Conservation (phyloP, 1,140 invertebrate genomes). For the Macrosteles quadrilineatus region DNA sequence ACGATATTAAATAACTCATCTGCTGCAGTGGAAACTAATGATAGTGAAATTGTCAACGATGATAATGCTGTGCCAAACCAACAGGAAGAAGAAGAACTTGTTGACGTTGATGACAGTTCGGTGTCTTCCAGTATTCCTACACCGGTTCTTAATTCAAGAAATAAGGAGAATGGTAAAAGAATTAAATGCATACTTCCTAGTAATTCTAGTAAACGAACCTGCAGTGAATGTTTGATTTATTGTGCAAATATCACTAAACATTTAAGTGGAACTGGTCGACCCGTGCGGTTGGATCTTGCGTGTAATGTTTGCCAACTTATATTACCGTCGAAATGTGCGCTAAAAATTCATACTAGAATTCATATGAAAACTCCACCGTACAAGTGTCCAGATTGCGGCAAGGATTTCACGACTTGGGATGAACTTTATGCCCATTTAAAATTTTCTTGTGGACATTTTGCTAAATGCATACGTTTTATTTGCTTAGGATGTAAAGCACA, state of each 20-base stretch:
- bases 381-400: constrained; percentile 35
- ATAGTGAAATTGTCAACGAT: background rate
- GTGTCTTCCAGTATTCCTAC: too few species aligned
- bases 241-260: constrained; percentile 5
- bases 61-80: background rate
- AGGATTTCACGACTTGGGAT: constrained; percentile 22
- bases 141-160: too few species aligned
- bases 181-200: too few species aligned
- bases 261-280: background rate
- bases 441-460: constrained; percentile 30
- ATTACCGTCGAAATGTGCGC: constrained; percentile 31
- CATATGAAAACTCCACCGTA: constrained; percentile 30
- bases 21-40: too few species aligned
- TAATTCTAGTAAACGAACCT: background rate
- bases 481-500: constrained; percentile 24
- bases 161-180: too few species aligned
- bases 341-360: constrained; percentile 32
- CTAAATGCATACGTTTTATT: constrained; percentile 23
- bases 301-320: constrained; percentile 26
- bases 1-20: too few species aligned
- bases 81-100: background rate
- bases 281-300: background rate
- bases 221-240: background rate
- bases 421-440: constrained; percentile 26
- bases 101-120: background rate